Percentiles rank a stretch among this genome's conserved stretches.
These are phyloP conservation scores for Agrochola lota DNA, from an alignment of 2,888 invertebrate genomes.

Conservation along the genomic window DNA sequence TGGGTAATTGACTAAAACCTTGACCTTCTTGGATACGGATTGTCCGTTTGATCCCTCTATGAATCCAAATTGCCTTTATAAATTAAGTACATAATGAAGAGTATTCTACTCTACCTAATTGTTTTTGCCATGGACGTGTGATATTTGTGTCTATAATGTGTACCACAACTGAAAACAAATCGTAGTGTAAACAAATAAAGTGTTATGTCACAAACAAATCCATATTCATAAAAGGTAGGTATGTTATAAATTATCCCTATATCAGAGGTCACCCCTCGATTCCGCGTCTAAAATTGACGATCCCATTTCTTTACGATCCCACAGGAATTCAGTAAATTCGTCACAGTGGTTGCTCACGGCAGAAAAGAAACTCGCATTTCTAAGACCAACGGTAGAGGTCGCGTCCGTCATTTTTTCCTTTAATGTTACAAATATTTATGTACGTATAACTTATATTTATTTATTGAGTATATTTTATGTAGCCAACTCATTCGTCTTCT, in stretches of 20 bases:
- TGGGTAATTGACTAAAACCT: slow-evolving; percentile 15
- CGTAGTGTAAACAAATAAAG: background rate
- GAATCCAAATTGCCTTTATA: slow-evolving; percentile 10
- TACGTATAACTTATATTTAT: slow-evolving; percentile 35
- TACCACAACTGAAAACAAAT: background rate
- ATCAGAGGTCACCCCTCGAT: slow-evolving; percentile 37
- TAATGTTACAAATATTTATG: slow-evolving; percentile 38
- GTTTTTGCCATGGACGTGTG: background rate
- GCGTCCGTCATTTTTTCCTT: slow-evolving; percentile 52
- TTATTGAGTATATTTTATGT: slow-evolving; percentile 52
- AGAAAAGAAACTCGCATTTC: slow-evolving; percentile 54
- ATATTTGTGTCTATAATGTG: background rate
- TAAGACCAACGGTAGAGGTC: slow-evolving; percentile 34
- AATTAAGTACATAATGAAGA: background rate
- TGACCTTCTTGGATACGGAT: slow-evolving; percentile 5
- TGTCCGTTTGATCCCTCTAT: slow-evolving; percentile 1
- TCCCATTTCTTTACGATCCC: slow-evolving; percentile 47
- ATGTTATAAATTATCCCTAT: slow-evolving; percentile 46
- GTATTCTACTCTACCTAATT: background rate
- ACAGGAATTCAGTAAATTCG: slow-evolving; percentile 54
- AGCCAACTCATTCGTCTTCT: slow-evolving; percentile 36
- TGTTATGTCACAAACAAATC: slow-evolving; percentile 19
- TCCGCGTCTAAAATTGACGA: slow-evolving; percentile 41
- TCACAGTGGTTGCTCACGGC: slow-evolving; percentile 55
- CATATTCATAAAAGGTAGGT: slow-evolving; percentile 35